These are phyloP conservation scores for Chlamydotis undulata DNA, from an alignment of 2,113 vertebrate genomes.

Conservation along the genomic window DNA sequence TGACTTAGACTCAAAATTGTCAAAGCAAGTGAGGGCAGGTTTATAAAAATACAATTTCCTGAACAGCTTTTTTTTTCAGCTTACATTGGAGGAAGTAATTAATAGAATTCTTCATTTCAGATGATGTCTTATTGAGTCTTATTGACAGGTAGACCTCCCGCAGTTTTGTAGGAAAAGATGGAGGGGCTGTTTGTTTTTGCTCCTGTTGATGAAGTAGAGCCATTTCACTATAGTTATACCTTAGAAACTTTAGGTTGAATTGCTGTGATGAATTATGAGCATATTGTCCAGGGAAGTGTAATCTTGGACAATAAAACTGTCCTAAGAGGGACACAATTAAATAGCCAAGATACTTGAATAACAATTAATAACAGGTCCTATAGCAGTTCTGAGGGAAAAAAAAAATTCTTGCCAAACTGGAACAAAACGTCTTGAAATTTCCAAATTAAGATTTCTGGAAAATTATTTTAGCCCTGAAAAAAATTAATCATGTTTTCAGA, in stretches of 20 bases:
- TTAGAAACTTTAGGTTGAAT: not conserved
- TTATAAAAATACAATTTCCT: not conserved
- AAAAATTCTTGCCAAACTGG: not conserved
- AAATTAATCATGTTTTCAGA: not conserved
- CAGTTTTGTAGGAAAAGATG: not conserved
- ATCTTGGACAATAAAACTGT: not conserved
- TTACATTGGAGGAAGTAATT: not conserved
- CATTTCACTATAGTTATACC: not conserved
- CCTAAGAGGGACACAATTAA: not conserved
- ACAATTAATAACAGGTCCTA: not conserved
- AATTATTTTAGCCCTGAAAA: not conserved
- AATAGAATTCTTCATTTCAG: not conserved
- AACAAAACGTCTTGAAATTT: not conserved
- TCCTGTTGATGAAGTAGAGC: not conserved
- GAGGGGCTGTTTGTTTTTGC: not conserved
- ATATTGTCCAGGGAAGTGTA: not conserved
- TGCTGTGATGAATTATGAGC: not conserved
- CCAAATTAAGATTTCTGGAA: not conserved
- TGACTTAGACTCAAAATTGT: not conserved
- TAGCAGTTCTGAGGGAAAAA: not conserved
- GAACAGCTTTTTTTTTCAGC: not conserved
- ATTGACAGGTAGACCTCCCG: not conserved
- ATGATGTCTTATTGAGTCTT: not conserved
- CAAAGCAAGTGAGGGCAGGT: not conserved
- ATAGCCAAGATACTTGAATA: not conserved